These are phyloP conservation scores for Arctia plantaginis DNA, from an alignment of 2,888 invertebrate species.

Conservation along the genomic window DNA sequence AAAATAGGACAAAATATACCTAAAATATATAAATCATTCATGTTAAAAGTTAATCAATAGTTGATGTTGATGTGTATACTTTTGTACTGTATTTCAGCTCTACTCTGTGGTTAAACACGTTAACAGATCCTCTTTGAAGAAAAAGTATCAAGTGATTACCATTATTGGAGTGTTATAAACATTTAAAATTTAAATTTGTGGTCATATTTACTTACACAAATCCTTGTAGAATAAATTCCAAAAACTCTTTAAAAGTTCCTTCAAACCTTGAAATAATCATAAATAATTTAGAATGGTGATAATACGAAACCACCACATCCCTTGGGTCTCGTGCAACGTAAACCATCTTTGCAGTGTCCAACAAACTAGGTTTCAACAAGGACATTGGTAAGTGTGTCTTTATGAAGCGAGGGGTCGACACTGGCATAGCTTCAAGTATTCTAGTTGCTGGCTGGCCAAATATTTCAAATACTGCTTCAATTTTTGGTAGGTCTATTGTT, in stretches of 20 bases:
- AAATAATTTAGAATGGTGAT: conserved; percentile 88
- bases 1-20: conserved; percentile 89
- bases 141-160: background rate
- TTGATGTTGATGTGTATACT: background rate
- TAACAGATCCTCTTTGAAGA: background rate
- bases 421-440: conserved; percentile 39
- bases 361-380: conserved; percentile 86
- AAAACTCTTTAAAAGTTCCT: conserved; percentile 7
- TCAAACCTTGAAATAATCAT: conserved; percentile 70
- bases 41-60: background rate
- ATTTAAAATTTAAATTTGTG: background rate
- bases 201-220: conserved; percentile 8
- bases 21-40: conserved; percentile 53
- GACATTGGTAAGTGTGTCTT: conserved; percentile 91
- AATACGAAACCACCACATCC: conserved; percentile 92
- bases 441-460: conserved; percentile 19
- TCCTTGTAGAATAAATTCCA: conserved; percentile 13
- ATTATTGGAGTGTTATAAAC: background rate
- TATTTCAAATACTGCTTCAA: background rate
- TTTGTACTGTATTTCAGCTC: background rate
- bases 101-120: background rate
- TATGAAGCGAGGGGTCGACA: conserved; percentile 82
- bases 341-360: conserved; percentile 85
- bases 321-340: conserved; percentile 93
- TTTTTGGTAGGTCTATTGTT: background rate